Percentiles rank a stretch among this genome's conserved stretches.
Evolutionary conservation across 1,140 invertebrate species (phyloP).

Genomic region (Octopus sinensis): DNA sequence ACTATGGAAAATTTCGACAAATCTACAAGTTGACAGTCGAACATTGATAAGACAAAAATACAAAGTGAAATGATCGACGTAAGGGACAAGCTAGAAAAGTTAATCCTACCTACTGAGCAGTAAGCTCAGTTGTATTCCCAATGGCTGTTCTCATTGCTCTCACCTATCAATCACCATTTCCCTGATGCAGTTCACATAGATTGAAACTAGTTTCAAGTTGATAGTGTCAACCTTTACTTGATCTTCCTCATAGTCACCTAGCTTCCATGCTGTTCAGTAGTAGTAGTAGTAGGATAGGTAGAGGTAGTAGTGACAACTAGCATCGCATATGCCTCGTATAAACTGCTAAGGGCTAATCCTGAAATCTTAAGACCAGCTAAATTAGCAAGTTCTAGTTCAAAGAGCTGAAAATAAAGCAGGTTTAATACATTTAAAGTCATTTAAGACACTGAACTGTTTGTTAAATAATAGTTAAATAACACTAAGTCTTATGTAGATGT

Average conservation of each 20-base stretch:
- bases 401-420: constrained; percentile 1
- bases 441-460: too few relatives aligned
- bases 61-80: too few relatives aligned
- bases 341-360: not conserved
- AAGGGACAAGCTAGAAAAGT: not conserved
- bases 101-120: not conserved
- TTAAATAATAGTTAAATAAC: too few relatives aligned
- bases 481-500: too few relatives aligned
- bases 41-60: too few relatives aligned
- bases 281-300: not conserved
- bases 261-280: not conserved
- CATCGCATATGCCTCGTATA: too few relatives aligned
- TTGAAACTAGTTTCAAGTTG: not conserved
- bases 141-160: not conserved
- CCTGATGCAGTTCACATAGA: not conserved
- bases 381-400: not conserved
- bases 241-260: not conserved
- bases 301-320: too few relatives aligned
- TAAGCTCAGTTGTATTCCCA: not conserved
- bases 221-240: not conserved
- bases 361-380: constrained; percentile 4
- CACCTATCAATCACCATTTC: not conserved
- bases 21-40: too few relatives aligned
- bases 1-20: too few relatives aligned
- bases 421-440: too few relatives aligned